Evolutionary conservation across 2,113 vertebrate species (phyloP), one percentile per base, ranked within the genome.

Genomic region (Tinamus guttatus): DNA sequence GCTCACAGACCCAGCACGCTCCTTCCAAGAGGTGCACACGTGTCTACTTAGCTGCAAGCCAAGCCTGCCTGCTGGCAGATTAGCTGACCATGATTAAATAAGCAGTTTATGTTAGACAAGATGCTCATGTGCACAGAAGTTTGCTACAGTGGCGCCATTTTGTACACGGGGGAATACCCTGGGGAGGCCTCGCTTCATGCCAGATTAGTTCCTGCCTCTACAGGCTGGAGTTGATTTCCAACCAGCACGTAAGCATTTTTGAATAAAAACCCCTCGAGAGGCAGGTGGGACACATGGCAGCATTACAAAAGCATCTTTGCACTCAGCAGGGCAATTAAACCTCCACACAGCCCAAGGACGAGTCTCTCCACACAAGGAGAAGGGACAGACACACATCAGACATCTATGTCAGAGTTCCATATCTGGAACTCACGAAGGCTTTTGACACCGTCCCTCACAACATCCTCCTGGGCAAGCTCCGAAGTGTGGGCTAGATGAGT

Each of bases 1-100:
- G 34, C 69, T 75, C 21, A 3, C 0, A 8, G 60, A 45, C 56
- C 12, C 3, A 4, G 70, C 0, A 0, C 3, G n/a, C 27, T 67
- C n/a, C 32, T 85, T 92, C 60, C 69, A 64, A 54, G 78, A 81
- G 24, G 75, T 2, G 1, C 0, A 5, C 17, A 71, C 1, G 0
- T 13, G 64, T 0, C 3, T 0, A 0, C 19, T 58, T 10, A 1
- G 49, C 15, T 73, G 49, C 2, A 4, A 90, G 67, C 75, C 89
- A 77, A 85, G 81, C 78, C 81, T 65, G 25, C 65, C 73, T 95
- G 65, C 54, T 87, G 43, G 38, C 54, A 67, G 47, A 41, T 62
- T 51, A 87, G 62, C 87, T 69, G 74, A 79, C 62, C 59, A 43
- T 58, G 24, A 87, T 83, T 64, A 93, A 81, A 80, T 38, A 47